Evolutionary conservation across 1,140 invertebrate species (phyloP).

Genomic region (Drosophila persimilis): DNA sequence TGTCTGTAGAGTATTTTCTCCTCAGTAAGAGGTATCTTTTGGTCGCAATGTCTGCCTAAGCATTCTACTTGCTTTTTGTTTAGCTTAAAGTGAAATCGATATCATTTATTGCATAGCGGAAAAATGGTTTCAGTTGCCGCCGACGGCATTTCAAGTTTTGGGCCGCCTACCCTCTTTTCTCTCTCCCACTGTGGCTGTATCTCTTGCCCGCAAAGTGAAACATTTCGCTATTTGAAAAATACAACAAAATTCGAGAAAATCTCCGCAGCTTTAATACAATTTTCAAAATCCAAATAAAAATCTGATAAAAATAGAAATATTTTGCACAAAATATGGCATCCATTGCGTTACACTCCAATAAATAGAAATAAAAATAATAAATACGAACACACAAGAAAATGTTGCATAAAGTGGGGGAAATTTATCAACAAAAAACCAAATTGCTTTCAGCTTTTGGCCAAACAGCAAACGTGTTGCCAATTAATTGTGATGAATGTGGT

Average conservation of each 20-base stretch:
- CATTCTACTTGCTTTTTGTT: constrained; percentile 56
- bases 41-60: constrained; percentile 35
- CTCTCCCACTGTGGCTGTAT: background rate
- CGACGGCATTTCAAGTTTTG: constrained; percentile 24
- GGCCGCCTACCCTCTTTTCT: constrained; percentile 6
- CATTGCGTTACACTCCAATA: constrained; percentile 16
- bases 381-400: background rate
- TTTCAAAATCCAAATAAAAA: background rate
- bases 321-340: constrained; percentile 20
- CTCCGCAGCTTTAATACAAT: too few species aligned
- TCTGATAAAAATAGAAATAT: constrained; percentile 4
- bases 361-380: constrained; percentile 25
- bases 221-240: background rate
- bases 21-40: too few species aligned
- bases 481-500: constrained; percentile 57
- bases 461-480: constrained; percentile 42
- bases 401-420: constrained; percentile 2
- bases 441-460: background rate
- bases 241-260: too few species aligned
- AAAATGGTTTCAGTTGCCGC: constrained; percentile 61
- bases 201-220: constrained; percentile 11
- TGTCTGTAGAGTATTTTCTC: too few species aligned
- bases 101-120: constrained; percentile 64
- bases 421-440: too few species aligned
- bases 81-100: constrained; percentile 70